These are phyloP conservation scores for Trichechus manatus DNA, from an alignment of 2,113 vertebrate species.

Conservation along the genomic window DNA sequence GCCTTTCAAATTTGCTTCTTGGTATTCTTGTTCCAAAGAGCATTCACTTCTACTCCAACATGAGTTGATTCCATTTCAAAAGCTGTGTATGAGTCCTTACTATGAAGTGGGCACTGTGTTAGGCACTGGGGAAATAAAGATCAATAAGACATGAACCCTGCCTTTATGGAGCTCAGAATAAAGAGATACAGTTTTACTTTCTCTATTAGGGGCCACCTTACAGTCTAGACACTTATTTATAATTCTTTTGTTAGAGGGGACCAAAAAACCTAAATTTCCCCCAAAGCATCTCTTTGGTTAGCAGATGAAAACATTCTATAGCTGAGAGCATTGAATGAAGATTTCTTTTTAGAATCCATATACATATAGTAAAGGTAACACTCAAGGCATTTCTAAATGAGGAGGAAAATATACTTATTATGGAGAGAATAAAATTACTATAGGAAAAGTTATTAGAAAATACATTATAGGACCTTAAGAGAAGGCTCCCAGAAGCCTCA, in stretches of 20 bases:
- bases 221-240: neutral
- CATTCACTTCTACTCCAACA: neutral
- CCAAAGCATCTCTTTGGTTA: neutral
- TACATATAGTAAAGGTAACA: neutral
- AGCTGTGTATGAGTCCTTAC: neutral
- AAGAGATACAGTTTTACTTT: neutral
- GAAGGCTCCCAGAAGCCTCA: neutral
- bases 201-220: neutral
- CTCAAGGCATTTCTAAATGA: neutral
- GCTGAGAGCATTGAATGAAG: neutral
- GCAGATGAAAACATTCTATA: neutral
- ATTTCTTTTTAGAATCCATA: neutral
- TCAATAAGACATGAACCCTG: neutral
- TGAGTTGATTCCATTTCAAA: neutral
- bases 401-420: neutral
- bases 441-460: neutral
- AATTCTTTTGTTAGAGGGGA: neutral
- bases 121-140: neutral
- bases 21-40: neutral
- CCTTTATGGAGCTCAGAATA: neutral
- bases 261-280: neutral
- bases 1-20: constrained; percentile 42
- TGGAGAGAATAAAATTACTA: neutral
- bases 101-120: neutral
- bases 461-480: neutral